Evolutionary conservation across 2,797 vertebrate genomes (phyloP).

Genomic region (Urocyon cinereoargenteus): DNA sequence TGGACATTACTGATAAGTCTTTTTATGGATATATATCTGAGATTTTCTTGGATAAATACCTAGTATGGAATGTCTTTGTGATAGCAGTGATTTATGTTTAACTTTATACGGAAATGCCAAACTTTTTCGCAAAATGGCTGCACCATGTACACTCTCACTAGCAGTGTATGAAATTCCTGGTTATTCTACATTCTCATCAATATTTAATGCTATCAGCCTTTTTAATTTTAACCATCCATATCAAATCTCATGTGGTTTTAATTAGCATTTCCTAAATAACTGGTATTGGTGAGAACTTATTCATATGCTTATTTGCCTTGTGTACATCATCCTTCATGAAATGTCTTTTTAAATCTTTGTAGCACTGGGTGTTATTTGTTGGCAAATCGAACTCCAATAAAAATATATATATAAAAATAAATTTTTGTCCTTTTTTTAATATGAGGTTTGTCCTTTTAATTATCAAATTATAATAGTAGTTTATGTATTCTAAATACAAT

Average conservation of each 20-base stretch:
- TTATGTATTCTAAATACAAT: neutral
- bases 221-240: neutral
- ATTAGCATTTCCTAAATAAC: neutral
- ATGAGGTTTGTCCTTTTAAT: neutral
- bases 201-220: neutral
- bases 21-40: neutral
- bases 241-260: neutral
- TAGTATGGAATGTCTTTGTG: neutral
- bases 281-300: neutral
- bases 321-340: neutral
- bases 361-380: too few species aligned
- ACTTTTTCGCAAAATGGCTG: neutral
- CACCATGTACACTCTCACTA: neutral
- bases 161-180: neutral
- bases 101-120: neutral
- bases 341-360: neutral
- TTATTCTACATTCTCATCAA: neutral
- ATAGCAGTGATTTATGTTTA: neutral
- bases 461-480: neutral
- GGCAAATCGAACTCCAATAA: too few species aligned
- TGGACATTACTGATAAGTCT: neutral
- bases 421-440: neutral
- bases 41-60: neutral
- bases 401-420: too few species aligned
- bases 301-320: neutral